phyloP scores from a whole-genome alignment of 1,140 invertebrate species.

The Heliconius hewitsoni region DNA sequence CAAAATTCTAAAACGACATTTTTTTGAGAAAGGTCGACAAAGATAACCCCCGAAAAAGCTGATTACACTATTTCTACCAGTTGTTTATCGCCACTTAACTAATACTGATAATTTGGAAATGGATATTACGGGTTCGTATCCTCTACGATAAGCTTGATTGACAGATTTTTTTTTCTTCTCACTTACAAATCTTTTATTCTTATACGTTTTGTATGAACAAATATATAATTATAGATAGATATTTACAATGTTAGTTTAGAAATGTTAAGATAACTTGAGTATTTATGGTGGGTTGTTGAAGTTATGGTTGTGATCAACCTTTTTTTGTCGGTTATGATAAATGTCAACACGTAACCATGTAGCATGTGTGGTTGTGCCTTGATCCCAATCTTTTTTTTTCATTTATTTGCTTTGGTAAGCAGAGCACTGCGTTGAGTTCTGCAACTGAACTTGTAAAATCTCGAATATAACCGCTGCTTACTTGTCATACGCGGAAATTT shows the following conservation, averaged over 20 bases:
- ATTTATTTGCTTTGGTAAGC: too few relatives aligned
- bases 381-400: too few relatives aligned
- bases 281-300: background rate
- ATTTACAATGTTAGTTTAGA: background rate
- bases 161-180: conserved; percentile 22
- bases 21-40: conserved; percentile 15
- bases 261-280: background rate
- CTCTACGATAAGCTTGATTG: conserved; percentile 27
- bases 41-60: conserved; percentile 17
- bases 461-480: too few relatives aligned
- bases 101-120: conserved; percentile 17
- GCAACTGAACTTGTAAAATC: too few relatives aligned
- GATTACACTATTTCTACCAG: conserved; percentile 14
- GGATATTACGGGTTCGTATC: conserved; percentile 13
- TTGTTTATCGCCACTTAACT: conserved; percentile 10
- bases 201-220: background rate
- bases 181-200: background rate
- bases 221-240: background rate
- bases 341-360: too few relatives aligned
- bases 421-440: too few relatives aligned
- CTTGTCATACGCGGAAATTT: too few relatives aligned
- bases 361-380: too few relatives aligned
- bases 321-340: background rate
- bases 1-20: background rate
- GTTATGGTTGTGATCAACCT: background rate